These are phyloP conservation scores for Drosophila helvetica DNA, from an alignment of 2,888 invertebrate species.

Conservation along the genomic window DNA sequence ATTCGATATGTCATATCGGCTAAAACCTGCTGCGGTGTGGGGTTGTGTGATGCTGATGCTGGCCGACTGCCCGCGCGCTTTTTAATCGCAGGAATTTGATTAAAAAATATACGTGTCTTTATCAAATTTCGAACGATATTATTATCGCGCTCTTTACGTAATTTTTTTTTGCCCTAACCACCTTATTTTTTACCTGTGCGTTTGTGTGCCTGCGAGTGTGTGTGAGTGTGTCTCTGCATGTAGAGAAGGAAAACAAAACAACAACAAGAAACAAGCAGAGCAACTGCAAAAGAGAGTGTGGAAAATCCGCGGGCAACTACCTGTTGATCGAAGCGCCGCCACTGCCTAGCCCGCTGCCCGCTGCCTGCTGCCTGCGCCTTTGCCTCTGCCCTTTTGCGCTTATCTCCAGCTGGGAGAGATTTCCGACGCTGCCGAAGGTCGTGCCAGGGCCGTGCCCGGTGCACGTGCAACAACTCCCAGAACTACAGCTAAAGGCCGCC, in stretches of 20 bases:
- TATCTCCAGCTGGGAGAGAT: slow-evolving; percentile 41
- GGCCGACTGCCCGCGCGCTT: no score
- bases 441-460: slow-evolving; percentile 12
- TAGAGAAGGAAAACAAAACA: not conserved
- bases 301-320: slow-evolving; percentile 32
- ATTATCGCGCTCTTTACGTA: not conserved
- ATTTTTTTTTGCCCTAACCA: not conserved
- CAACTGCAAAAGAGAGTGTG: not conserved
- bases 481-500: not conserved
- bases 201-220: no score
- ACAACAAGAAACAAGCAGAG: not conserved
- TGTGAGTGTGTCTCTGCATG: no score
- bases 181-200: not conserved
- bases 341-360: slow-evolving; percentile 1
- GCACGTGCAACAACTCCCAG: slow-evolving; percentile 3
- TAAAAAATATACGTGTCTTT: slow-evolving; percentile 5
- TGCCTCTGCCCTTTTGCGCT: slow-evolving; percentile 21
- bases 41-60: not conserved
- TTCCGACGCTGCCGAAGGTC: slow-evolving; percentile 17
- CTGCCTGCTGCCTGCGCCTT: not conserved
- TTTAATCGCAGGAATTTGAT: slow-evolving; percentile 5
- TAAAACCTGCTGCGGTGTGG: not conserved
- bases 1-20: not conserved
- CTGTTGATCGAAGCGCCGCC: slow-evolving; percentile 47
- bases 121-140: not conserved